Percentiles rank a stretch among this genome's conserved stretches.
Conservation (phyloP, 2,113 vertebrate species). For the Phyllopteryx taeniolatus region DNA sequence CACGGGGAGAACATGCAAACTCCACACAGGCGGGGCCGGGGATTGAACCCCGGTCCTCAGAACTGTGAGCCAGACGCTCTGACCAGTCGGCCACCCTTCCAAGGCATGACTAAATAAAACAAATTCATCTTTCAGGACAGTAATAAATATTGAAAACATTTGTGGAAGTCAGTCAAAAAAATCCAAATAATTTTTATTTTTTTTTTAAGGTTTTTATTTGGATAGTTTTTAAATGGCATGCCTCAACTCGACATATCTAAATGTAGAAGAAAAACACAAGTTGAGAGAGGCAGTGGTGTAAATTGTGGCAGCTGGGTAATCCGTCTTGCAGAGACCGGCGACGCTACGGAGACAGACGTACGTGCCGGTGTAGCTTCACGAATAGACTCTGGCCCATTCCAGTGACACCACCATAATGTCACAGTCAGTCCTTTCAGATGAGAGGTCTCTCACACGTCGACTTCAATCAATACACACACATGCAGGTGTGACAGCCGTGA, state of each 20-base stretch:
- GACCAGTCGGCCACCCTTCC: too few species aligned
- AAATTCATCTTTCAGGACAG: too few species aligned
- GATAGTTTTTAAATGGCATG: background rate
- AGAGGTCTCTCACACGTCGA: constrained; percentile 53
- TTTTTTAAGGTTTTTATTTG: too few species aligned
- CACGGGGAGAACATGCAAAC: too few species aligned
- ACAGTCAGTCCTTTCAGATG: constrained; percentile 56
- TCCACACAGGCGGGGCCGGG: too few species aligned
- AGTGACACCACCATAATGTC: constrained; percentile 31
- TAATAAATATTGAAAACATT: too few species aligned
- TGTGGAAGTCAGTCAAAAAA: too few species aligned
- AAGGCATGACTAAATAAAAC: too few species aligned
- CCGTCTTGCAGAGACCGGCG: constrained; percentile 40
- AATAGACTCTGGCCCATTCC: constrained; percentile 50
- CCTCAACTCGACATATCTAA: background rate
- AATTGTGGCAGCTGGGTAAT: constrained; percentile 51
- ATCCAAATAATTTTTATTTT: too few species aligned
- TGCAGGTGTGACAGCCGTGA: constrained; percentile 16
- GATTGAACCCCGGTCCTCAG: too few species aligned
- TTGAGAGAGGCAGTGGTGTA: background rate
- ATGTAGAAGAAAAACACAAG: background rate
- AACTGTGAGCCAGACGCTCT: too few species aligned
- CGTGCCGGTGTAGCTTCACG: constrained; percentile 45
- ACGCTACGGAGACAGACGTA: constrained; percentile 31
- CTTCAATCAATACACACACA: constrained; percentile 48